Evolutionary conservation across 1,140 invertebrate species (phyloP).

Genomic region (Leptinotarsa lineolata): DNA sequence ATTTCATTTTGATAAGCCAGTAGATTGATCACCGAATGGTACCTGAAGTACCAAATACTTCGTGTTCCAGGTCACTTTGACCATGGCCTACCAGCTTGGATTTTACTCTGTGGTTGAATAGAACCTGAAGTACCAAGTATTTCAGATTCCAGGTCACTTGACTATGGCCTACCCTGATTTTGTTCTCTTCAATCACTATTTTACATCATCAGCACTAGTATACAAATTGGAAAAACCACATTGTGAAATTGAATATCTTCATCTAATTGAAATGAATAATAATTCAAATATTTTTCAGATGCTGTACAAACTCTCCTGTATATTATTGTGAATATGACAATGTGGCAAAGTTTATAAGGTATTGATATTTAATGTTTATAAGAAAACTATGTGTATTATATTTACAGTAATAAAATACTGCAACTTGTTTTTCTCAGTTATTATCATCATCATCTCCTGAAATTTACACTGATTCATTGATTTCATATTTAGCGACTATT

Average conservation of each 20-base stretch:
- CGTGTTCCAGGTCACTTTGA: neutral
- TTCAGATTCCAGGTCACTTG: too few species aligned
- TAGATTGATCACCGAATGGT: neutral
- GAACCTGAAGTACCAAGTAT: too few species aligned
- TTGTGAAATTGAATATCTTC: neutral
- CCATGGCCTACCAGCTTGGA: neutral
- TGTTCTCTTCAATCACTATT: too few species aligned
- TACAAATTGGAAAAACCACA: neutral
- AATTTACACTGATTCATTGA: too few species aligned
- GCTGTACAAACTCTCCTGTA: neutral
- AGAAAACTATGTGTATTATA: slow-evolving; percentile 40
- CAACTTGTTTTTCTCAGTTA: neutral
- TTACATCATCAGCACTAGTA: too few species aligned
- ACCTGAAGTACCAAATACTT: neutral
- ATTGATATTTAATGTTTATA: slow-evolving; percentile 37
- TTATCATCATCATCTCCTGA: too few species aligned
- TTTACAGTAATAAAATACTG: slow-evolving; percentile 36
- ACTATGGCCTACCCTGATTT: too few species aligned
- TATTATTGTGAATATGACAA: slow-evolving; percentile 28
- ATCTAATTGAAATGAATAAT: neutral
- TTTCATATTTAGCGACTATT: too few species aligned
- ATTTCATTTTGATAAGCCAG: neutral
- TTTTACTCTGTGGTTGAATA: neutral
- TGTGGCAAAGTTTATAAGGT: slow-evolving; percentile 41
- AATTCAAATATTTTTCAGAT: slow-evolving; percentile 16